Conservation (phyloP, 2,888 invertebrate species). For the Ochlodes sylvanus region DNA sequence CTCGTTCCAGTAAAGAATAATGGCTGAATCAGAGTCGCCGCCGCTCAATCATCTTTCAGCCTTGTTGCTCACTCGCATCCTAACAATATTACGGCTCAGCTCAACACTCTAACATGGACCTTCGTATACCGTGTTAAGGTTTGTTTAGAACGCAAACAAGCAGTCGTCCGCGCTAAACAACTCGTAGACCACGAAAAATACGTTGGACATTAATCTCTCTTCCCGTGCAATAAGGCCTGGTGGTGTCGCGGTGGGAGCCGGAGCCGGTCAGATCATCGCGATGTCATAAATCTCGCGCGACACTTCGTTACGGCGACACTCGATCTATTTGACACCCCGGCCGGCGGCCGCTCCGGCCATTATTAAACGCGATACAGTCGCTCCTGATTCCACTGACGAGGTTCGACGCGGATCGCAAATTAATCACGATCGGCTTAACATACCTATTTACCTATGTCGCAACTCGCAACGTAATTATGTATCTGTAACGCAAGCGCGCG, state of each 20-base stretch:
- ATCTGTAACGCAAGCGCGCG: too few species aligned
- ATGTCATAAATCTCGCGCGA: constrained; percentile 34
- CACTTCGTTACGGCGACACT: constrained; percentile 37
- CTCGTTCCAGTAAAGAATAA: constrained; percentile 34
- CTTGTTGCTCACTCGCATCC: constrained; percentile 28
- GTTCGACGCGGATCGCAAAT: not conserved
- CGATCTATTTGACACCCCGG: constrained; percentile 32
- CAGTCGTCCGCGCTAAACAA: constrained; percentile 11
- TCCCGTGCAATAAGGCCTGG: constrained; percentile 22
- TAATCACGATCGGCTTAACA: too few species aligned
- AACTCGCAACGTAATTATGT: too few species aligned
- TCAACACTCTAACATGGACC: not conserved
- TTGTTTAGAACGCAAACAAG: constrained; percentile 17
- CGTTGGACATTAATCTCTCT: constrained; percentile 17
- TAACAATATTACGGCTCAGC: not conserved
- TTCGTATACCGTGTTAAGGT: not conserved
- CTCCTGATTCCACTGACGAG: not conserved
- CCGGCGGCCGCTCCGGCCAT: constrained; percentile 13
- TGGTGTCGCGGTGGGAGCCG: not conserved
- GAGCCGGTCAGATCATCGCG: constrained; percentile 28
- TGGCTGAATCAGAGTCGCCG: constrained; percentile 25
- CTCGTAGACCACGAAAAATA: not conserved
- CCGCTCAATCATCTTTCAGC: constrained; percentile 35
- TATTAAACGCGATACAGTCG: constrained; percentile 22
- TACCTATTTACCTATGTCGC: too few species aligned